phyloP scores from a whole-genome alignment of 1,140 invertebrate genomes.

The Magallana gigas region DNA sequence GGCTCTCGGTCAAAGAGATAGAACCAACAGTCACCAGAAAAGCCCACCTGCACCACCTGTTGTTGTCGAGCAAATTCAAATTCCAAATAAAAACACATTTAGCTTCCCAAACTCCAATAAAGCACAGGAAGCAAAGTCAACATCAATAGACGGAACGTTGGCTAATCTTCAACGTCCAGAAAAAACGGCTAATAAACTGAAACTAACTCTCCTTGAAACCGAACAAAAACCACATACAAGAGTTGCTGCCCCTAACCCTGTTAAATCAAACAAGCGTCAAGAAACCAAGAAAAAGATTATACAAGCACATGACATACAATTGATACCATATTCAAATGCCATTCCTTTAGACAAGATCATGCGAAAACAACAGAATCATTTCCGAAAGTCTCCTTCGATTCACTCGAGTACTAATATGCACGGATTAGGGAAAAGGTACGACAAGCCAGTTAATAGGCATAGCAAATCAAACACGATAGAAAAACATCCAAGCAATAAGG shows the following conservation, averaged over 20 bases:
- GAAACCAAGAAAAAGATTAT: not conserved
- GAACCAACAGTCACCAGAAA: constrained; percentile 10
- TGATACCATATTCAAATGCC: constrained; percentile 18
- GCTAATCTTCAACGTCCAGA: not conserved
- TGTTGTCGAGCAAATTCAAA: constrained; percentile 5
- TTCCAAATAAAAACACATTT: not conserved
- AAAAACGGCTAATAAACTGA: not conserved
- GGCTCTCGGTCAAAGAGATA: constrained; percentile 12
- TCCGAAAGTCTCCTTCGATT: not conserved
- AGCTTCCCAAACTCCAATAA: constrained; percentile 1
- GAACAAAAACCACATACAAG: constrained; percentile 12
- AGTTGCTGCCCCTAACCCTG: not conserved
- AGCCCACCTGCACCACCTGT: not conserved
- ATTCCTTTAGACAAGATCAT: not conserved
- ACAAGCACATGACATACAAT: constrained; percentile 12
- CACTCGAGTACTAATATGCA: not conserved
- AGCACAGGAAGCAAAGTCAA: not conserved
- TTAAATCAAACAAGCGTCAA: not conserved
- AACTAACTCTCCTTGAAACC: not conserved
- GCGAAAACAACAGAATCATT: not conserved
- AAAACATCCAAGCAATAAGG: not conserved
- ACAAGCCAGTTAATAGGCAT: not conserved
- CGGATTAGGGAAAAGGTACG: not conserved
- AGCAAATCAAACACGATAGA: not conserved
- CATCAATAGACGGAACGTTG: constrained; percentile 7